A percentile compares a stretch with the other conserved stretches of the same genome.
Conservation (phyloP, 2,888 invertebrate species). For the Muschampia plurimacula region DNA sequence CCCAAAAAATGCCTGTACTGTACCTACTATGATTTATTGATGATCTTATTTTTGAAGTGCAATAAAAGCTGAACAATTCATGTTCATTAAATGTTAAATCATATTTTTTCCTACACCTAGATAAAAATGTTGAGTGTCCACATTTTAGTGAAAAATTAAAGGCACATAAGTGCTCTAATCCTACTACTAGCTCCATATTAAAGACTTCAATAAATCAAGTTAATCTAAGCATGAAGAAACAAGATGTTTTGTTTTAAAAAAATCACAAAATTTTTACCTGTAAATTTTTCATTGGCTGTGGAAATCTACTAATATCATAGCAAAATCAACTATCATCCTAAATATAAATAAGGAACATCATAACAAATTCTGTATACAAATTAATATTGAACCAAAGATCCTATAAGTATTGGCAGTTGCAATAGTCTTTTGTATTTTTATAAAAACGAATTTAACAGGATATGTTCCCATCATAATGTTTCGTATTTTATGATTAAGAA, state of each 20-base stretch:
- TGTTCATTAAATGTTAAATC: neutral
- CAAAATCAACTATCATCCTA: slow-evolving; percentile 10
- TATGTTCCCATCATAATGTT: neutral
- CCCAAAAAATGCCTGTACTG: neutral
- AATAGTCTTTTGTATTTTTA: slow-evolving; percentile 3
- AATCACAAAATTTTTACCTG: neutral
- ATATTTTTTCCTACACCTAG: neutral
- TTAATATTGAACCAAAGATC: neutral
- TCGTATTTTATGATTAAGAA: neutral
- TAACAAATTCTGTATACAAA: slow-evolving; percentile 2
- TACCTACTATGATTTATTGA: neutral
- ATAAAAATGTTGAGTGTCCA: slow-evolving; percentile 9
- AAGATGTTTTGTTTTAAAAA: neutral
- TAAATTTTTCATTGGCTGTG: slow-evolving; percentile 8
- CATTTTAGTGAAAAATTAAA: slow-evolving; percentile 13
- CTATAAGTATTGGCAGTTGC: slow-evolving; percentile 3
- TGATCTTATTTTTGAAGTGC: neutral
- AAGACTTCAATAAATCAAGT: neutral
- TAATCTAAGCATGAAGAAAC: neutral
- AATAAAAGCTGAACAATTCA: neutral
- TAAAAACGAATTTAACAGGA: neutral
- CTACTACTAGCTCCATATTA: neutral
- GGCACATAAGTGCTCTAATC: slow-evolving; percentile 11
- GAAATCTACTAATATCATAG: slow-evolving; percentile 2
- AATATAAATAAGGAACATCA: slow-evolving; percentile 28